Conservation (phyloP, 2,113 vertebrate genomes). For the Toxotes jaculatrix region DNA sequence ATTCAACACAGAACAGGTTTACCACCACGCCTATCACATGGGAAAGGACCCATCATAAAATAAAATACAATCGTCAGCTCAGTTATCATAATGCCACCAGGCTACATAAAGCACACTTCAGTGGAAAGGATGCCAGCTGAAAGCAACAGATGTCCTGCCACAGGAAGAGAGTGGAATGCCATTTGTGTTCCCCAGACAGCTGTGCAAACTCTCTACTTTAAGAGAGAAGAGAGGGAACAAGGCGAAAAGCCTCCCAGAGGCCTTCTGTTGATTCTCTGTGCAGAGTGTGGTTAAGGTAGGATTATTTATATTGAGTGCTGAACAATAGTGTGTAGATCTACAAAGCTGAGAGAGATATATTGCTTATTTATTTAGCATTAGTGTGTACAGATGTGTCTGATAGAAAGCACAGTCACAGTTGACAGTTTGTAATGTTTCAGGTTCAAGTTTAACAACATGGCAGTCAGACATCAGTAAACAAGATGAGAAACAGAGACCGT, state of each 20-base stretch:
- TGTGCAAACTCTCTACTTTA: constrained; percentile 67
- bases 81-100: constrained; percentile 35
- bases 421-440: not conserved
- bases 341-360: not conserved
- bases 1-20: not conserved
- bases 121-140: constrained; percentile 54
- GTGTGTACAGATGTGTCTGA: not conserved
- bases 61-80: constrained; percentile 13
- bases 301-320: constrained; percentile 49
- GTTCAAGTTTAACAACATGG: not conserved
- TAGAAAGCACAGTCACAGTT: not conserved
- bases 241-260: constrained; percentile 33
- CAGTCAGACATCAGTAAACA: not conserved
- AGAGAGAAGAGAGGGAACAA: constrained; percentile 41
- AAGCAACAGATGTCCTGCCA: constrained; percentile 74
- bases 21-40: constrained; percentile 1
- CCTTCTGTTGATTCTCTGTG: constrained; percentile 38
- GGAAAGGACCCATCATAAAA: not conserved
- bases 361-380: not conserved
- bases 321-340: constrained; percentile 1
- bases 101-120: constrained; percentile 45
- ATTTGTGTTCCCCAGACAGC: constrained; percentile 67
- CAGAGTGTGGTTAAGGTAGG: constrained; percentile 36
- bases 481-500: not conserved
- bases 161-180: constrained; percentile 56